Conservation (phyloP, 2,888 invertebrate genomes). For the Temnothorax ravouxi region DNA sequence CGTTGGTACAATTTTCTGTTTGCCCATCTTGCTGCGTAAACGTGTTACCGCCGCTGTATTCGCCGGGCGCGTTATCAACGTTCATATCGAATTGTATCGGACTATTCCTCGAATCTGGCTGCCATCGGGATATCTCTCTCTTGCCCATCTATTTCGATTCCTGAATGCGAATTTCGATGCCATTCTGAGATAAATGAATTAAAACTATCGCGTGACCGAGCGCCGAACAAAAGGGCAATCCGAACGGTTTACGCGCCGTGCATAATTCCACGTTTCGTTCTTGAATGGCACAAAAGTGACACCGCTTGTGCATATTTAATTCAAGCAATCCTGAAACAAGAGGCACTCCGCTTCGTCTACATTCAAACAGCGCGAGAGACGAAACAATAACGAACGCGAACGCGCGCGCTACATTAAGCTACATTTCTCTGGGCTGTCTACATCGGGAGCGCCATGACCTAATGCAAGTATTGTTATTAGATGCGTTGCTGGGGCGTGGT, state of each 20-base stretch:
- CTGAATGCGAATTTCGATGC: background rate
- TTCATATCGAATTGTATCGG: slow-evolving; percentile 31
- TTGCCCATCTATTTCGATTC: background rate
- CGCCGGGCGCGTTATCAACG: slow-evolving; percentile 61
- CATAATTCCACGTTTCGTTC: slow-evolving; percentile 34
- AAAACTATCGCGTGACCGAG: slow-evolving; percentile 34
- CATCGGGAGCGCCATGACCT: slow-evolving; percentile 19
- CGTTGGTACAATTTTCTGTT: slow-evolving; percentile 63
- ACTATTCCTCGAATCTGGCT: slow-evolving; percentile 8
- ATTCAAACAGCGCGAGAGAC: slow-evolving; percentile 20
- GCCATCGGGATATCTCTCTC: background rate
- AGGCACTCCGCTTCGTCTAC: background rate
- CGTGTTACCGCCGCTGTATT: slow-evolving; percentile 46
- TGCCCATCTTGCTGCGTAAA: slow-evolving; percentile 55
- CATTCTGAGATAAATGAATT: slow-evolving; percentile 14
- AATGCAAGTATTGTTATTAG: slow-evolving; percentile 48
- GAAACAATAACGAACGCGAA: slow-evolving; percentile 26
- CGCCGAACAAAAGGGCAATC: slow-evolving; percentile 35
- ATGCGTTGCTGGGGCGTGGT: slow-evolving; percentile 41
- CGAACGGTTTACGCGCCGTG: slow-evolving; percentile 29
- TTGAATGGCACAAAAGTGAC: slow-evolving; percentile 49
- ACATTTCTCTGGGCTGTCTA: slow-evolving; percentile 13
- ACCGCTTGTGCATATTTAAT: slow-evolving; percentile 39
- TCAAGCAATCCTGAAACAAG: background rate
- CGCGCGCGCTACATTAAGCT: slow-evolving; percentile 19